Conservation (phyloP, 2,888 invertebrate genomes). For the Steromphala cineraria region DNA sequence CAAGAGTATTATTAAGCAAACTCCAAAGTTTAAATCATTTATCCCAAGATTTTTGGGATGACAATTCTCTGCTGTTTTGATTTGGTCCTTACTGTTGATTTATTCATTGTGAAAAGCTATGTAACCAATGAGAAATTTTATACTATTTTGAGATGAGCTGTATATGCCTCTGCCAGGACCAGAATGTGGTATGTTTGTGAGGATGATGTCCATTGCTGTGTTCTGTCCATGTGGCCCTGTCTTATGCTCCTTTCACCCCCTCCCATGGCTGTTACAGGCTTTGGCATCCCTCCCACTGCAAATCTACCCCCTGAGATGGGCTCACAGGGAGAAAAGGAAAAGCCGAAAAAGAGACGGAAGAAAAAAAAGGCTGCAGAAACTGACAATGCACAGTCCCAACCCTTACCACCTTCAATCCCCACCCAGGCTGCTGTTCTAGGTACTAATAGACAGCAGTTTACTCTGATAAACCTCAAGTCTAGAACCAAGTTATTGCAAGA, state of each 20-base stretch:
- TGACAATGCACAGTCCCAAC: constrained; percentile 43
- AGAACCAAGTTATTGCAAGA: no score
- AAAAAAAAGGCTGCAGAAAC: constrained; percentile 57
- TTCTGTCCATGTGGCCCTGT: not conserved
- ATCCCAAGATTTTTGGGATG: no score
- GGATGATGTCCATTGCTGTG: not conserved
- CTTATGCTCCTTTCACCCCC: constrained; percentile 12
- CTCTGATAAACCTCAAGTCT: no score
- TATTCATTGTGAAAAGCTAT: no score
- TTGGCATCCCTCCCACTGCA: constrained; percentile 49
- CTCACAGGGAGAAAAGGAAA: constrained; percentile 51
- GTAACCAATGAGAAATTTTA: no score
- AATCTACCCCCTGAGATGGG: constrained; percentile 40
- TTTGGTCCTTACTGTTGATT: no score
- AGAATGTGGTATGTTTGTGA: no score
- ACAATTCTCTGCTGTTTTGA: no score
- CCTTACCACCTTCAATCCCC: constrained; percentile 43
- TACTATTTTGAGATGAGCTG: no score
- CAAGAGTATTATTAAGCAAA: no score
- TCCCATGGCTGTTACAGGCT: constrained; percentile 50
- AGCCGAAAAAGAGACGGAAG: constrained; percentile 66
- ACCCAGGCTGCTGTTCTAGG: constrained; percentile 32
- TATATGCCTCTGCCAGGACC: no score
- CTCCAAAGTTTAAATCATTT: no score
- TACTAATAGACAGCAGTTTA: not conserved